Evolutionary conservation across 2,888 invertebrate species (phyloP), one percentile per base, ranked within the genome.

Genomic region (Oeneis ivallda): DNA sequence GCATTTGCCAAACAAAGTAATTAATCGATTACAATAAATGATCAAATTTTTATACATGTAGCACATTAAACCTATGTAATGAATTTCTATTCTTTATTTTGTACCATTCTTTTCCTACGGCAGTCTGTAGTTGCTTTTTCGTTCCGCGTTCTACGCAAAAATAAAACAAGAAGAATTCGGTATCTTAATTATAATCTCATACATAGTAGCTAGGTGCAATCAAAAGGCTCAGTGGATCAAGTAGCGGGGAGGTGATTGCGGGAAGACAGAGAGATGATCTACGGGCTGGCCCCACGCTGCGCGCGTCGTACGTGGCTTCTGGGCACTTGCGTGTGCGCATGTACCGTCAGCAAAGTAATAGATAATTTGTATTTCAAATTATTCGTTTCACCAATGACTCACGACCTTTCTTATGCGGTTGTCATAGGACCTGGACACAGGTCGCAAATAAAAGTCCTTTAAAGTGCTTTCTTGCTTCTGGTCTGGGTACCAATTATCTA

Each of bases 241-340:
- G 70, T 70, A 63, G 69, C 66, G 47, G 64, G 63, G 62, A 65
- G 69, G 69, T 65, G 70, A 69, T 70, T 64, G 68, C 69, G 67
- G 71, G 74, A 75, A 76, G 85, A 82, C 83, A 77, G 80, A 72
- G 80, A 86, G 87, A 87, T 89, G 85, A 88, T 88, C 75, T 81
- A 84, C 84, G 84, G 82, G 83, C 85, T 81, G 88, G 82, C 86
- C 84, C 82, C 90, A 83, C 77, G 89, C 90, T 89, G 90, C 74
- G 90, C 81, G 74, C 75, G 74, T 71, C 75, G 73, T 69, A 72
- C 82, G 76, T 75, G 74, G 84, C 84, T 82, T 78, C 81, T 75
- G 81, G 87, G 80, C 72, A 69, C 75, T 72, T 74, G 71, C 63
- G 66, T 66, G 66, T 64, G 61, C 66, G 65, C 61, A 50, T 9